Percentiles rank a stretch among this genome's conserved stretches.
phyloP scores from a whole-genome alignment of 2,113 vertebrate genomes.

The Willisornis vidua region DNA sequence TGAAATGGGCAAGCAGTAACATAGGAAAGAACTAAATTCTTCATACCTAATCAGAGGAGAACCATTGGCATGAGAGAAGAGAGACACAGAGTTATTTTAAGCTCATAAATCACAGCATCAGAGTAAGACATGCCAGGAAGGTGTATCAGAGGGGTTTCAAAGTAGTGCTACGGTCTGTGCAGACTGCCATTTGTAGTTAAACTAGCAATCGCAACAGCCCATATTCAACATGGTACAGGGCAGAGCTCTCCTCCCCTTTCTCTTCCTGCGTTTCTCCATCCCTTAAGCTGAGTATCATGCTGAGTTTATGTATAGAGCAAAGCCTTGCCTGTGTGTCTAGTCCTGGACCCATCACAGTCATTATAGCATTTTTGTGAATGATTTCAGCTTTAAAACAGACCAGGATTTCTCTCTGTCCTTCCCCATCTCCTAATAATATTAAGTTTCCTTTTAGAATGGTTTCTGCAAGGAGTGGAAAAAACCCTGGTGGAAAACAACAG shows the following conservation, averaged over 20 bases:
- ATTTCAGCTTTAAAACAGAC: background rate
- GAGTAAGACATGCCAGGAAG: background rate
- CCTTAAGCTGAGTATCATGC: background rate
- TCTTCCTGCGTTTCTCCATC: background rate
- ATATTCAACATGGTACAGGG: background rate
- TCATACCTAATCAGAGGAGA: background rate
- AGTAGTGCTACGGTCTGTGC: background rate
- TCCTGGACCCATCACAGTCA: background rate
- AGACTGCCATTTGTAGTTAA: background rate
- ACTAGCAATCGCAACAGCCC: background rate
- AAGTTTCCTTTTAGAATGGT: background rate
- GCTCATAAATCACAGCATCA: background rate
- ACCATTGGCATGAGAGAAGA: background rate
- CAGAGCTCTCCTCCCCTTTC: background rate
- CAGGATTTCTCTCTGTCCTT: background rate
- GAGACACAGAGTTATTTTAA: background rate
- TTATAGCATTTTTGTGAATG: background rate
- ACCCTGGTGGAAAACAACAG: background rate
- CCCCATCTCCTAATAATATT: background rate
- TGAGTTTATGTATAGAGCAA: background rate
- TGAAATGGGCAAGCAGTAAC: background rate
- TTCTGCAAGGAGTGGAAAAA: background rate
- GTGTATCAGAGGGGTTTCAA: background rate
- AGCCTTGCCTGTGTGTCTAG: background rate
- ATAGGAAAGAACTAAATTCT: background rate